Evolutionary conservation across 1,140 invertebrate genomes (phyloP), one percentile per base, ranked within the genome.

Genomic region (Schlechtendalia chinensis): DNA sequence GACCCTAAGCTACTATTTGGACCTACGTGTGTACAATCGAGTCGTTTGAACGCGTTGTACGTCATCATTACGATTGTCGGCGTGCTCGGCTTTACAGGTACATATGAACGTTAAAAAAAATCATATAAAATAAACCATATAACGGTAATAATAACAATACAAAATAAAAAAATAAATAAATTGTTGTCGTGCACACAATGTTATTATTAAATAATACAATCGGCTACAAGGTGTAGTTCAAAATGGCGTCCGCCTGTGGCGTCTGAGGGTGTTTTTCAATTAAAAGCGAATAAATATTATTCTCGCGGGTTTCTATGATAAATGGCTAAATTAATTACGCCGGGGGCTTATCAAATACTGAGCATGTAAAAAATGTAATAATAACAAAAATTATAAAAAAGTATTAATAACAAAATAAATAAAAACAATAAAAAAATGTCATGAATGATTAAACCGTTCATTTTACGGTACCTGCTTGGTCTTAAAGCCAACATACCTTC

Each of bases 401-500:
- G 54, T n/a, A 56, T 56, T 54, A 54, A 53, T 5, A 74, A 32
- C 8, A 32, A 54, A 39, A 32, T 22, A 58, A 77, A 58, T 32
- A 1, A 54, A 77, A 59, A 1, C n/a, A n/a, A n/a, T n/a, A n/a
- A n/a, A n/a, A n/a, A n/a, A n/a, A n/a, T n/a, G n/a, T n/a, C n/a
- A n/a, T n/a, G 22, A 63, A 61, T 45, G 58, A 79, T 47, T 63
- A 79, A 79, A 61, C 56, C 75, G 75, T 27, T 63, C 32, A 39
- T 45, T 79, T 29, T 79, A 79, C 75, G 56, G 75, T 79, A 79
- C 75, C 56, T 79, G 75, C 75, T 47, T 54, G 39, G 58, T 59
- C 56, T 58, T 77, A 27, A 79, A 79, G 75, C 56, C 75, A 79
- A 79, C 75, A 79, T 79, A 79, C 75, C 75, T 79, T 79, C 75